phyloP scores from a whole-genome alignment of 2,113 vertebrate genomes.

The Melanotaenia duboulayi region DNA sequence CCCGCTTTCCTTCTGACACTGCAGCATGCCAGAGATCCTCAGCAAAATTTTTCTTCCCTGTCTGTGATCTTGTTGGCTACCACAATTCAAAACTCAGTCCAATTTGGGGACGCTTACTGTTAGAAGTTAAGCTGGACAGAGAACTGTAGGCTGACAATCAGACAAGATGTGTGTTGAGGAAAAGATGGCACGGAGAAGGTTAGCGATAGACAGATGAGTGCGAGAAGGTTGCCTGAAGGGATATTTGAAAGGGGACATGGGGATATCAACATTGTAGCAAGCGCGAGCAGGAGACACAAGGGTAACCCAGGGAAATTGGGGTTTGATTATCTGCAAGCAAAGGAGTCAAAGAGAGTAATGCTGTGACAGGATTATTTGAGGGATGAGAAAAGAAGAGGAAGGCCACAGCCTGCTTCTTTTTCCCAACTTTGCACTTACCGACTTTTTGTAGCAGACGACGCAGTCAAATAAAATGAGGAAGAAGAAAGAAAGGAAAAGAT shows the following conservation, averaged over 20 bases:
- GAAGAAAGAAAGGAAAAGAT: constrained; percentile 19
- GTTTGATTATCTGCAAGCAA: constrained; percentile 58
- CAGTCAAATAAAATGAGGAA: constrained; percentile 34
- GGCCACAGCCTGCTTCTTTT: constrained; percentile 32
- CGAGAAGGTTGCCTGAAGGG: constrained; percentile 32
- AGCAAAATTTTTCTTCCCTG: constrained; percentile 47
- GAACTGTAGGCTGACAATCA: constrained; percentile 33
- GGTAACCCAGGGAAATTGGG: constrained; percentile 56
- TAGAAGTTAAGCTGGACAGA: constrained; percentile 54
- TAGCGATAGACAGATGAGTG: constrained; percentile 43
- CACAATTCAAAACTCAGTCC: constrained; percentile 23
- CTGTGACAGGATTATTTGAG: constrained; percentile 43
- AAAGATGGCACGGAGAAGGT: constrained; percentile 51
- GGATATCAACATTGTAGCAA: constrained; percentile 54
- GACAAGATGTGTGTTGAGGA: constrained; percentile 52
- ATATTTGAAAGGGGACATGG: constrained; percentile 24
- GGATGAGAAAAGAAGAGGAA: constrained; percentile 53
- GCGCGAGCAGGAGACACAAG: constrained; percentile 53
- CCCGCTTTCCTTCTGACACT: constrained; percentile 9
- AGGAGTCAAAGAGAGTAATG: constrained; percentile 55
- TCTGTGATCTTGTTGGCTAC: constrained; percentile 59
- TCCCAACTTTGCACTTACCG: constrained; percentile 64
- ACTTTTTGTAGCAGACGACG: constrained; percentile 64
- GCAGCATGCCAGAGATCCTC: constrained; percentile 49
- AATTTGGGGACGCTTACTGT: constrained; percentile 49